Base-by-base conservation (phyloP, 2,888 invertebrate genomes). In the Chloroclysta siterata region DNA sequence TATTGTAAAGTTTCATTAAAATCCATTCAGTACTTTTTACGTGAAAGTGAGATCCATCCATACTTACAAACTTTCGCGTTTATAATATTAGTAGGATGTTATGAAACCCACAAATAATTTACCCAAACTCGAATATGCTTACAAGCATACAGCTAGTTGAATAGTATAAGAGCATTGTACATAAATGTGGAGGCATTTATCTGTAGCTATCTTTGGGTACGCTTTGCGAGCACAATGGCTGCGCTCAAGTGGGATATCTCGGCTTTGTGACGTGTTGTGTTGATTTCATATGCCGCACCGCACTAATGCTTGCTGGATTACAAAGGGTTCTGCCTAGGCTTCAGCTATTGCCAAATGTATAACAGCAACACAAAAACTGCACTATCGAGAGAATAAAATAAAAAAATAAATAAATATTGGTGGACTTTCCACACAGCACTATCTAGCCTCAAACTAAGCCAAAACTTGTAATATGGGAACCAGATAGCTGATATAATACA, bases 171-270 rank as follows among this genome's bases (percentile, higher is more conserved):
- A 47, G 29, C 22, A 55, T 47, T 41, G 48, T 56, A 54, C 36
- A 54, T 53, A 36, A 10, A 2, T 53, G 11, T 6, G 50, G 14
- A 15, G 10, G 51, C 52, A 79, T 84, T 85, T 86, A 87, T 89
- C 86, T 83, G 77, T 76, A 46, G 8, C 10, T 46, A 76, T 76
- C 75, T 72, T 63, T 63, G 55, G 66, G 56, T 48, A 56, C 41
- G 56, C 36, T 39, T 22, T 36, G 15, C 71, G 72, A 72, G 63
- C 78, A 86, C 85, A 85, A 86, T 78, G 76, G 80, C 81, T 70
- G 79, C 82, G 85, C 85, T 88, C 84, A 87, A 82, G 79, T 79
- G 83, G 86, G 85, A 87, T 88, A 87, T 87, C 78, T 47, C 66
- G 77, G 83, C 84, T 88, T 89, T 89, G 85, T 87, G 83, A 58